Conservation (phyloP, 2,888 invertebrate genomes). For the Frankliniella fusca region DNA sequence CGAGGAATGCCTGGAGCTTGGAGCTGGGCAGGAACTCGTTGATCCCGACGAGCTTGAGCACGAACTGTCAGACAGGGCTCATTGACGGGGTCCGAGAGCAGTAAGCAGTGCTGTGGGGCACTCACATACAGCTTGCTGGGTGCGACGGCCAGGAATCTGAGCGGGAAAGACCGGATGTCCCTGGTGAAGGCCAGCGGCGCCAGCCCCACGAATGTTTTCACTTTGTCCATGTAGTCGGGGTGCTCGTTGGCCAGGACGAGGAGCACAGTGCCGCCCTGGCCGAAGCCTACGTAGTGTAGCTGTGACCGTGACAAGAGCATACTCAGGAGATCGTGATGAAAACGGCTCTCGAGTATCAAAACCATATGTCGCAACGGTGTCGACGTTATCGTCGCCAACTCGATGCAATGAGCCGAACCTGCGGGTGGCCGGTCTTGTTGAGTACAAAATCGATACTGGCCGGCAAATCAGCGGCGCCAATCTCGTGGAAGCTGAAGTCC, state of each 20-base stretch:
- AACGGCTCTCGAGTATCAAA: background rate
- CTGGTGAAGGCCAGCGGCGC: constrained; percentile 68
- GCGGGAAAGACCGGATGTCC: constrained; percentile 53
- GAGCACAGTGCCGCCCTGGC: constrained; percentile 63
- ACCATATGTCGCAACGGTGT: background rate
- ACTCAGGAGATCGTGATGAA: background rate
- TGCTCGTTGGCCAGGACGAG: constrained; percentile 61
- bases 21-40: constrained; percentile 63
- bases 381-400: background rate
- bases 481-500: constrained; percentile 69
- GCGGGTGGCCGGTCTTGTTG: constrained; percentile 52
- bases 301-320: constrained; percentile 39
- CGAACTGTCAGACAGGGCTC: background rate
- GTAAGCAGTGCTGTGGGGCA: background rate
- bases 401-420: background rate
- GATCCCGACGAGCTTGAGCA: constrained; percentile 51
- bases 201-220: constrained; percentile 60
- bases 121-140: background rate
- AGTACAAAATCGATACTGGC: constrained; percentile 70
- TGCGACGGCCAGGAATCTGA: background rate
- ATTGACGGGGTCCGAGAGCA: background rate
- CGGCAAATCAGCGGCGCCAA: constrained; percentile 72
- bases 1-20: constrained; percentile 52
- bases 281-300: constrained; percentile 75
- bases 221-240: constrained; percentile 63